phyloP scores from a whole-genome alignment of 2,113 vertebrate genomes.

The Monarcha castaneiventris region DNA sequence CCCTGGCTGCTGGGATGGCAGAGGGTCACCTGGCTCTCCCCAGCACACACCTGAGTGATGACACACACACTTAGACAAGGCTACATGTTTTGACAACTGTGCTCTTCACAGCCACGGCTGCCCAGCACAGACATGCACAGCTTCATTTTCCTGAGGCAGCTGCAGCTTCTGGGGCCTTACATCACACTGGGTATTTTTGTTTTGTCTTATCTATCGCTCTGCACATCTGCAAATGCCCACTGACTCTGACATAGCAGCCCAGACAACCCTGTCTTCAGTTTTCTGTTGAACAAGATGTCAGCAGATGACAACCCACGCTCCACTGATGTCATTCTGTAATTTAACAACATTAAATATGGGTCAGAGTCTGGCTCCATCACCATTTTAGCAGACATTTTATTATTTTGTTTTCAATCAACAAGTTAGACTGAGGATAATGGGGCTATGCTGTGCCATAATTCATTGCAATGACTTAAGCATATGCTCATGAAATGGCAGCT shows the following conservation, averaged over 20 bases:
- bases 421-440: neutral
- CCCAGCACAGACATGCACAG: neutral
- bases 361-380: neutral
- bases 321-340: neutral
- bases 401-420: constrained; percentile 22
- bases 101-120: neutral
- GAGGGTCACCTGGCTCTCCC: neutral
- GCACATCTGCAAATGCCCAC: neutral
- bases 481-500: neutral
- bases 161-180: neutral
- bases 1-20: neutral
- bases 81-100: neutral
- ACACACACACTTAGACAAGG: neutral
- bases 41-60: neutral
- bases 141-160: neutral
- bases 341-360: constrained; percentile 11
- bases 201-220: neutral
- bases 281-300: neutral
- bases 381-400: constrained; percentile 3
- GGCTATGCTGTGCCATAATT: neutral
- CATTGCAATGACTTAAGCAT: constrained; percentile 2
- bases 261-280: neutral
- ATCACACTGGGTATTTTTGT: neutral
- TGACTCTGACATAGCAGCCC: neutral
- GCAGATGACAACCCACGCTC: neutral